phyloP scores from a whole-genome alignment of 2,113 vertebrate genomes.

The Cochlearius cochlearius region DNA sequence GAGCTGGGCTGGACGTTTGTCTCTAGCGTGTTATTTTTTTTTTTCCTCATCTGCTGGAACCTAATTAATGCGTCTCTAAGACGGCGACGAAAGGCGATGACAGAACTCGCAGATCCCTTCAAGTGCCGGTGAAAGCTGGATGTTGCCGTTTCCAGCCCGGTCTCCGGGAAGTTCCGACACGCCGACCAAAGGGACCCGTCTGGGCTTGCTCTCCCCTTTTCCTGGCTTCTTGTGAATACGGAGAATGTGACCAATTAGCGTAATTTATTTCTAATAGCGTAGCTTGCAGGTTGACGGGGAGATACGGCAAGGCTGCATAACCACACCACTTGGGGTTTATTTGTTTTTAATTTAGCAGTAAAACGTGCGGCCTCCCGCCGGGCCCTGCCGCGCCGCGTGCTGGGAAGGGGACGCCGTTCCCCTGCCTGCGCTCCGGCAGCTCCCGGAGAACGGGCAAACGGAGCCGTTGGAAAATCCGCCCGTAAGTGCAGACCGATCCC shows the following conservation, averaged over 20 bases:
- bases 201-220: background rate
- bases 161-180: background rate
- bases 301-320: background rate
- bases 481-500: no score
- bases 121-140: background rate
- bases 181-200: background rate
- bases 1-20: background rate
- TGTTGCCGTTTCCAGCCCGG: background rate
- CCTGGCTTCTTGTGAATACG: background rate
- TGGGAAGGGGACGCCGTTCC: background rate
- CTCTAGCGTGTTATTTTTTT: background rate
- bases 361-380: fast-evolving
- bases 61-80: background rate
- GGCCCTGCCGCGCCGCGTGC: fast-evolving
- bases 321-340: background rate
- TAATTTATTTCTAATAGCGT: no score
- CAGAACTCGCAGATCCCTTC: background rate
- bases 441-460: background rate
- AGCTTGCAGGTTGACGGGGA: background rate
- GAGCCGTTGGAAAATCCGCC: no score
- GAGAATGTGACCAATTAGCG: background rate
- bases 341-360: background rate
- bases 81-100: background rate
- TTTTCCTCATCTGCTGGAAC: background rate
- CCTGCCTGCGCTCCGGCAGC: background rate